phyloP scores from a whole-genome alignment of 2,797 vertebrate genomes.

The Alca torda region DNA sequence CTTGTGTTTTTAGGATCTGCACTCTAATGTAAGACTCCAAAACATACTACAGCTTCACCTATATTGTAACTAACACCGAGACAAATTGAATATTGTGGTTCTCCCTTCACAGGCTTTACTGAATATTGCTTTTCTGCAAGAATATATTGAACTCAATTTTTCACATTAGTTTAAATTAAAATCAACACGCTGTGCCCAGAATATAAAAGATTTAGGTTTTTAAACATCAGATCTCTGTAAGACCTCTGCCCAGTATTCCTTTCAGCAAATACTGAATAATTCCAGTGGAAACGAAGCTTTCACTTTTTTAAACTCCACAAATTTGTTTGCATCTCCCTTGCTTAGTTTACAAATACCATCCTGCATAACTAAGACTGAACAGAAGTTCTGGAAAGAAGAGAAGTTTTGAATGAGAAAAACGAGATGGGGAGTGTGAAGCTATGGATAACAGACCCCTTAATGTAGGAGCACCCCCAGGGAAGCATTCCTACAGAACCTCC shows the following conservation, averaged over 20 bases:
- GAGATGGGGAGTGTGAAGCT: neutral
- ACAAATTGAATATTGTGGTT: neutral
- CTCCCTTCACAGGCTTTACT: neutral
- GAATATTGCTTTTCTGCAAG: neutral
- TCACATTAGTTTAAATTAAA: neutral
- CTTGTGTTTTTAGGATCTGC: neutral
- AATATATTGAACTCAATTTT: neutral
- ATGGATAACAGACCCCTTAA: neutral
- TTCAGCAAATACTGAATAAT: neutral
- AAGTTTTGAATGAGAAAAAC: neutral
- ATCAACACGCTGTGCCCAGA: neutral
- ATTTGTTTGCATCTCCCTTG: neutral
- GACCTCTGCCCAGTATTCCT: neutral
- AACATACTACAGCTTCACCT: neutral
- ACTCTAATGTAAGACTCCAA: neutral
- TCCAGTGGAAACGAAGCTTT: neutral
- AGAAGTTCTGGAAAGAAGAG: neutral
- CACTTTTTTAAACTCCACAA: neutral
- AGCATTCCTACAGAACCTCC: neutral
- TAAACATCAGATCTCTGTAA: neutral
- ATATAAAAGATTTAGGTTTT: neutral
- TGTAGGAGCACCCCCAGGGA: neutral
- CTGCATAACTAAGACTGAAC: neutral
- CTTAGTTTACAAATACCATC: neutral
- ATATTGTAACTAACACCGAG: neutral